Conservation (phyloP, 2,113 vertebrate genomes). For the Prinia subflava region DNA sequence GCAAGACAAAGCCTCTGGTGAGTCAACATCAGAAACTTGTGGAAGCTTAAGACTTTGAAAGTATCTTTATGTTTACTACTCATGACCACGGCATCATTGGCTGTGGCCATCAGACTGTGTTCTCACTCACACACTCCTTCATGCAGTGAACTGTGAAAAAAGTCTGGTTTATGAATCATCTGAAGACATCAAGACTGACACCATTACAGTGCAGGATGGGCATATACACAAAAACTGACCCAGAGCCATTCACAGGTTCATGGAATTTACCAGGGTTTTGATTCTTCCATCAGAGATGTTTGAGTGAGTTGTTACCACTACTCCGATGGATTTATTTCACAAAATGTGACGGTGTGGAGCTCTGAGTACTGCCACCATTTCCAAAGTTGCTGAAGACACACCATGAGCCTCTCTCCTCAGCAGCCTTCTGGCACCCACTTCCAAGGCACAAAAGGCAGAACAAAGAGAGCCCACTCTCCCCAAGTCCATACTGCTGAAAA, state of each 20-base stretch:
- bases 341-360: neutral
- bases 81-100: neutral
- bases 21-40: neutral
- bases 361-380: neutral
- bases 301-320: neutral
- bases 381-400: neutral
- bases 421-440: neutral
- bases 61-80: neutral
- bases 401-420: neutral
- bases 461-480: fast-evolving
- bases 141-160: neutral
- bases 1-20: neutral
- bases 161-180: neutral
- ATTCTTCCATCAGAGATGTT: neutral
- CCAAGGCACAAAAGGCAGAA: neutral
- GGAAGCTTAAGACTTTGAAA: neutral
- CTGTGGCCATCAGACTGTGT: neutral
- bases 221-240: neutral
- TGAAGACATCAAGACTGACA: neutral
- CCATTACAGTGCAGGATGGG: too few species aligned
- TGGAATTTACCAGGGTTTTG: neutral
- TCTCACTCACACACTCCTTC: neutral
- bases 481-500: neutral
- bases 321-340: neutral
- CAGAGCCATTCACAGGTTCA: neutral